Evolutionary conservation across 2,797 vertebrate genomes (phyloP), one percentile per base, ranked within the genome.

Genomic region (Aselliscus stoliczkanus): DNA sequence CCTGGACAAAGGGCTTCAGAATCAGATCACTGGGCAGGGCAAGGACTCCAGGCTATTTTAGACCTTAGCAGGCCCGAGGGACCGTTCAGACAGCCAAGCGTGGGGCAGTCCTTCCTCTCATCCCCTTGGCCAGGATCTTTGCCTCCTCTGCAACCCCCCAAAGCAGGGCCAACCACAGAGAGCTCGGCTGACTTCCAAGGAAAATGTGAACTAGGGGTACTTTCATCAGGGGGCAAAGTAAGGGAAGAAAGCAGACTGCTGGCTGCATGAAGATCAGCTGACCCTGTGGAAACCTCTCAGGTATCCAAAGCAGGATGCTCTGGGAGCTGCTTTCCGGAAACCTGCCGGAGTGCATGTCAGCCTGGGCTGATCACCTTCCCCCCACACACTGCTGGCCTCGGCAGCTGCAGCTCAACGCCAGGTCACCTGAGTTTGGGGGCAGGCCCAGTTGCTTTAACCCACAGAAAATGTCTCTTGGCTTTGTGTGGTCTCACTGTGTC

Each of bases 241-340:
- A 83, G 58, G 54, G 47, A 75, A 65, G 81, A 72, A 73, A 96
- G 70, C 58, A 27, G 44, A 10, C 34, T 60, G 34, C 50, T 93
- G 56, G 62, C 14, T 0, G 0, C 42, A 10, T 5, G 0, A 20
- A 77, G 72, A 27, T 62, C 0, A 21, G 58, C 2, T 1, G 29
- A 44, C 79, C 54, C 96, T 29, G 94, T 39, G 82, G 1, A 0
- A 37, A 84, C 39, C 96, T 73, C 1, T 1, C 97, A 99, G 99
- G 98, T 97, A 88, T 97, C 89, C 99, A 98, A 90, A 98, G 83
- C 98, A 98, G 94, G 98, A 99, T 64, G 84, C 67, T 56, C 96
- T 98, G 27, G 97, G 96, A 60, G 97, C 98, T 0, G 37, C 97
- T 18, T 96, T 99, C 95, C 98, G 97, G 96, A 99, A 99, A 93